A percentile compares a stretch with the other conserved stretches of the same genome.
These are phyloP conservation scores for Apogon talboti DNA, from an alignment of 2,797 vertebrate species.

Conservation along the genomic window DNA sequence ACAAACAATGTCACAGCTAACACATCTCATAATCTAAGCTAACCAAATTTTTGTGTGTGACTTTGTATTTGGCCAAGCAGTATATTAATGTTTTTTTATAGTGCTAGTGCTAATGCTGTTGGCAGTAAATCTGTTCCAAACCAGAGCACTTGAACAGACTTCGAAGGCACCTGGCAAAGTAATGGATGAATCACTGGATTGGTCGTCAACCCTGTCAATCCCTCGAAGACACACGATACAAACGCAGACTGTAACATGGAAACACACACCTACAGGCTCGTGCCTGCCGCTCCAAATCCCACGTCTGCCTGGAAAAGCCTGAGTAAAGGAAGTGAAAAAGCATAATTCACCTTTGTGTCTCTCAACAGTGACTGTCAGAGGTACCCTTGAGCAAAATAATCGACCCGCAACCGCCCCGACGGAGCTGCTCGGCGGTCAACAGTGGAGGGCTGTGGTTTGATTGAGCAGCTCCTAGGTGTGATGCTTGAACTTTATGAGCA, in stretches of 20 bases:
- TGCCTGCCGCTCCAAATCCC: conserved; percentile 33
- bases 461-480: conserved; percentile 41
- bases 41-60: too few species aligned
- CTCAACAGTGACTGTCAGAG: conserved; percentile 51
- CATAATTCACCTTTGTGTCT: conserved; percentile 48
- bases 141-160: background rate
- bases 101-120: too few species aligned
- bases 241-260: conserved; percentile 32
- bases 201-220: conserved; percentile 31
- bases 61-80: too few species aligned
- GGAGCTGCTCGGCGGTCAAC: conserved; percentile 25
- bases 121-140: too few species aligned
- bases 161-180: conserved; percentile 50
- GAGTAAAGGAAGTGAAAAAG: conserved; percentile 29
- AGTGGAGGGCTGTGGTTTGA: conserved; percentile 24
- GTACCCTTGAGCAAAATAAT: conserved; percentile 54
- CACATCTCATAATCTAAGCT: too few species aligned
- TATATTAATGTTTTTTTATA: too few species aligned
- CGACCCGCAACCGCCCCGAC: conserved; percentile 7
- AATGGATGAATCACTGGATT: conserved; percentile 35
- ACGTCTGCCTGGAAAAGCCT: conserved; percentile 44
- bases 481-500: conserved; percentile 32
- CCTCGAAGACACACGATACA: conserved; percentile 28
- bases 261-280: conserved; percentile 28
- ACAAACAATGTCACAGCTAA: too few species aligned